These are phyloP conservation scores for Erebia palarica DNA, from an alignment of 2,888 invertebrate species.

Conservation along the genomic window DNA sequence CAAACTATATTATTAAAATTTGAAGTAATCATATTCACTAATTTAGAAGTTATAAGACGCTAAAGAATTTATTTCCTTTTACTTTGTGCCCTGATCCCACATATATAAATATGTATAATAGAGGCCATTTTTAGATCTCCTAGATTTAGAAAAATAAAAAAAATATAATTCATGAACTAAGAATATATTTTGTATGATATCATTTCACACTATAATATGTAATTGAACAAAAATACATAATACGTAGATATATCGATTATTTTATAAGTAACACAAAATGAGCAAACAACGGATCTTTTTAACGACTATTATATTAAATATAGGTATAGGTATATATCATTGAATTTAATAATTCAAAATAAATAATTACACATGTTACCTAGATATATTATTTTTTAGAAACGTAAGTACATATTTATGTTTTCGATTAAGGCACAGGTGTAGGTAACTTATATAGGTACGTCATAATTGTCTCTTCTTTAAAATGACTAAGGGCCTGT, in stretches of 20 bases:
- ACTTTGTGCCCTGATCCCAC: not conserved
- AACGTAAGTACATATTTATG: slow-evolving; percentile 6
- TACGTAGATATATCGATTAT: slow-evolving; percentile 22
- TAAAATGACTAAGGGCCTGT: too few species aligned
- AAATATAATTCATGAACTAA: slow-evolving; percentile 23
- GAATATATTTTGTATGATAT: slow-evolving; percentile 39
- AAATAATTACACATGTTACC: not conserved
- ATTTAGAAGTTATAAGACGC: too few species aligned
- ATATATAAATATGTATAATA: not conserved
- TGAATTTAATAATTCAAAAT: not conserved
- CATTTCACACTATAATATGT: slow-evolving; percentile 28
- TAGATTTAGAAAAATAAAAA: slow-evolving; percentile 2
- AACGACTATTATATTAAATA: slow-evolving; percentile 16
- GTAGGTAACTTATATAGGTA: not conserved
- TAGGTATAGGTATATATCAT: not conserved
- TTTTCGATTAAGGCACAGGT: slow-evolving; percentile 35
- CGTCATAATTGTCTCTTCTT: too few species aligned
- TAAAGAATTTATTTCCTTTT: not conserved
- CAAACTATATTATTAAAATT: too few species aligned
- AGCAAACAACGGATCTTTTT: slow-evolving; percentile 32
- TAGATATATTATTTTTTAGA: slow-evolving; percentile 4
- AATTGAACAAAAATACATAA: slow-evolving; percentile 7
- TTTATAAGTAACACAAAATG: slow-evolving; percentile 36
- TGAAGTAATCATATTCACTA: too few species aligned
- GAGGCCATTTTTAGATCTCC: too few species aligned